Conservation (phyloP, 1,140 invertebrate genomes). For the Philopotamus ludificatus region DNA sequence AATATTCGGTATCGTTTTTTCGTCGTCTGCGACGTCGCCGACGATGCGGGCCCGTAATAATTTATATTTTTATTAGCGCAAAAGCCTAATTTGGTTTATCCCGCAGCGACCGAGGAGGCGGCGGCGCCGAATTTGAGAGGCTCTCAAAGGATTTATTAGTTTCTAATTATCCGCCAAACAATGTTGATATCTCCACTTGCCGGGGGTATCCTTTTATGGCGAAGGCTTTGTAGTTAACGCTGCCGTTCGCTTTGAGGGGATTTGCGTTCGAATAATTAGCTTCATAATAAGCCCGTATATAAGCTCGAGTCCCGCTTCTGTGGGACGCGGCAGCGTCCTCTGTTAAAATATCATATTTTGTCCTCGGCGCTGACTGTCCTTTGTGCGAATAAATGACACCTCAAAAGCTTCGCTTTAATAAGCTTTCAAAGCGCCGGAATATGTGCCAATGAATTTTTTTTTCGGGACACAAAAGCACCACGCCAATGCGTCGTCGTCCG, state of each 20-base stretch:
- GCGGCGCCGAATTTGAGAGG: background rate
- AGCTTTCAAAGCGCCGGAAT: conserved; percentile 7
- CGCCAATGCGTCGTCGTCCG: background rate
- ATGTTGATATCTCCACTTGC: conserved; percentile 18
- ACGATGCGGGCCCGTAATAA: no score
- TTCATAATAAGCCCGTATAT: conserved; percentile 11
- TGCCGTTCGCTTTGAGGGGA: conserved; percentile 12
- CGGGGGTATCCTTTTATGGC: conserved; percentile 2
- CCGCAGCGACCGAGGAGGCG: background rate
- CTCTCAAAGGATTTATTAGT: conserved; percentile 29
- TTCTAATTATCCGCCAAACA: conserved; percentile 24
- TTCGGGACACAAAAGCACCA: background rate
- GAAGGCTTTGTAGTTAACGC: conserved; percentile 15
- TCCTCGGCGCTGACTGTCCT: background rate
- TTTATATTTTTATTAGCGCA: no score
- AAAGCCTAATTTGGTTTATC: conserved; percentile 17
- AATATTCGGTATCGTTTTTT: no score
- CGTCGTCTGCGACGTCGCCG: no score
- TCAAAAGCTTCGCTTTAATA: conserved; percentile 32
- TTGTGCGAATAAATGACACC: conserved; percentile 33
- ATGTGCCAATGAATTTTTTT: conserved; percentile 3
- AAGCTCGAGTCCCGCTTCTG: background rate
- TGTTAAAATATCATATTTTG: conserved; percentile 18
- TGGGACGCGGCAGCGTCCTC: background rate
- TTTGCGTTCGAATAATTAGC: conserved; percentile 18